Base-by-base conservation (phyloP, 1,140 invertebrate genomes). In the Scylla paramamosain region DNA sequence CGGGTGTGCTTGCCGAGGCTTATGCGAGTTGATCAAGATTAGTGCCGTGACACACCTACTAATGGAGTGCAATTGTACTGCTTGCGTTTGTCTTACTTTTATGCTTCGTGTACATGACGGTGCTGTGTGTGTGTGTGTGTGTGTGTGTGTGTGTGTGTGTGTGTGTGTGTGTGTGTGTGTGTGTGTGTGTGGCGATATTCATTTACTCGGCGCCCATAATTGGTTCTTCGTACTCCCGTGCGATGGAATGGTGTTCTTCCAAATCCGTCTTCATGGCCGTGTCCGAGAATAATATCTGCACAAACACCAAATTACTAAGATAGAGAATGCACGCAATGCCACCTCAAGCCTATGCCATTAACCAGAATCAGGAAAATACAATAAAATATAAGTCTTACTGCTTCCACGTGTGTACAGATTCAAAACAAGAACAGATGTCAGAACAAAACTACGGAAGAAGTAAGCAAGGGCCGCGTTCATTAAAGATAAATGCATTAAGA, bases 301-400 rank as follows among this genome's bases (percentile, higher is more conserved):
- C 67, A 77, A n/a, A 77, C 67, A 77, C 67, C 67, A 25, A n/a
- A 77, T n/a, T n/a, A 77, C 67, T 77, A n/a, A 77, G 67, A 77
- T 77, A n/a, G 67, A 59, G 52, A 77, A 77, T 77, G 67, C 67
- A 77, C 67, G 67, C 67, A n/a, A 77, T 77, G 67, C 67, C 67
- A n/a, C 20, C 67, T 77, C 67, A n/a, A 77, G 16, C 16, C 67
- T 77, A 77, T 77, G 67, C 67, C 67, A n/a, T 20, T 77, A 77
- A 77, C 20, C 8, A 77, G 20, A 77, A 77, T 20, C 20, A 20
- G 25, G 67, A 20, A 77, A 77, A 39, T 39, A 39, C 39, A 39
- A 39, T 39, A n/a, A 77, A 77, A n/a, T n/a, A 77, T 14, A 59
- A 59, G 52, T 3, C 16, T 12, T 20, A 8, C 16, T 59, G 52